Evolutionary conservation across 2,797 vertebrate species (phyloP), one percentile per base, ranked within the genome.

Genomic region (Phoebastria nigripes): DNA sequence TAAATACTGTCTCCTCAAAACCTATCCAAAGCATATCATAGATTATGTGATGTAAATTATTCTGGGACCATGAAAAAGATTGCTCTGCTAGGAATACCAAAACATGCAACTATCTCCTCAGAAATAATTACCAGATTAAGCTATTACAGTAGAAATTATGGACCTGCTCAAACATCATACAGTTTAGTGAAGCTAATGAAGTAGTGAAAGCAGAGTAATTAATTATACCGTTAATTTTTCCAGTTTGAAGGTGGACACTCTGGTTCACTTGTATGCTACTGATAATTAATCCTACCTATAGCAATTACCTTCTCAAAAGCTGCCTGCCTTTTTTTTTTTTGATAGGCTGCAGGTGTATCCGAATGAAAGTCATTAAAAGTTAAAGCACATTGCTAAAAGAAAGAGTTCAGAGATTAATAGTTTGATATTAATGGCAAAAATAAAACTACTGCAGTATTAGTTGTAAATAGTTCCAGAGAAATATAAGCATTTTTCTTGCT

Each of bases 1-100:
- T 56, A 81, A 44, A 37, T 42, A 12, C 22, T 15, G 9, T 46
- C 29, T 52, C 26, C 44, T 61, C 12, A 41, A 71, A 76, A 39
- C 39, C 5, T 16, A 1, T 11, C n/a, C 2, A 5, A 58, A 62
- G 13, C 44, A 8, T 29, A 15, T 35, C 9, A 12, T 33, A 0
- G 2, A 18, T 33, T 22, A 33, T 8, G 28, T 9, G 49, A 35
- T 49, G 6, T 28, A 56, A 85, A 58, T 84, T 67, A 41, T 44
- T 47, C 52, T 63, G 61, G 39, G n/a, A 59, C 61, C 24, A 33
- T 24, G n/a, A 37, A 58, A 46, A 81, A 87, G 33, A 41, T 56
- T 46, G 31, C 9, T 26, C 7, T 70, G 31, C 25, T 22, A 39
- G n/a, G 16, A 85, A 52, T 11, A 33, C 24, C 58, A 25, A 67